A percentile compares a stretch with the other conserved stretches of the same genome.
phyloP scores from a whole-genome alignment of 1,140 invertebrate species.

The Caerostris darwini region DNA sequence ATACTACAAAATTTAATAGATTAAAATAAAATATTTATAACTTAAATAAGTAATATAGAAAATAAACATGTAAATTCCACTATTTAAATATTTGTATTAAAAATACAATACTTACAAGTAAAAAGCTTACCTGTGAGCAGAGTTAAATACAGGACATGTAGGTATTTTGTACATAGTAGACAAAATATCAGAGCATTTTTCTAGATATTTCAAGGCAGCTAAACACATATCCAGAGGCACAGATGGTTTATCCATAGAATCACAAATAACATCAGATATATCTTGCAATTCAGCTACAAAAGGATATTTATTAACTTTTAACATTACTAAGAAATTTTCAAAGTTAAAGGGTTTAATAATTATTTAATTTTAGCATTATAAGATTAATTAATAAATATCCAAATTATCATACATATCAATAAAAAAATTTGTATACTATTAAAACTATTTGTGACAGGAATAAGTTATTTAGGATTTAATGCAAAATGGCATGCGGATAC shows the following conservation, averaged over 20 bases:
- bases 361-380: neutral
- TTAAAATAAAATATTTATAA: no score
- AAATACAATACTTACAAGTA: neutral
- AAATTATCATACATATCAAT: no score
- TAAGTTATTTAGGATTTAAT: no score
- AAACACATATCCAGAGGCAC: slow-evolving; percentile 87
- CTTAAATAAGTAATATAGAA: neutral
- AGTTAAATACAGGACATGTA: slow-evolving; percentile 95
- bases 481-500: no score
- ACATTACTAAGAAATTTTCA: neutral
- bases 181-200: slow-evolving; percentile 92
- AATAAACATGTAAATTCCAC: neutral
- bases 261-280: slow-evolving; percentile 34
- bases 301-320: neutral
- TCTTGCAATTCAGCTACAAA: slow-evolving; percentile 71
- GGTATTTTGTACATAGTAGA: slow-evolving; percentile 97
- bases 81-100: neutral
- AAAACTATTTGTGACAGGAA: no score
- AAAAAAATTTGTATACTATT: no score
- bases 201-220: slow-evolving; percentile 92
- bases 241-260: slow-evolving; percentile 19
- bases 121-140: slow-evolving; percentile 86
- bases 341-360: neutral
- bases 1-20: no score
- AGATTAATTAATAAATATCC: neutral